Evolutionary conservation across 2,797 vertebrate genomes (phyloP), one percentile per base, ranked within the genome.

Genomic region (Trachurus trachurus): DNA sequence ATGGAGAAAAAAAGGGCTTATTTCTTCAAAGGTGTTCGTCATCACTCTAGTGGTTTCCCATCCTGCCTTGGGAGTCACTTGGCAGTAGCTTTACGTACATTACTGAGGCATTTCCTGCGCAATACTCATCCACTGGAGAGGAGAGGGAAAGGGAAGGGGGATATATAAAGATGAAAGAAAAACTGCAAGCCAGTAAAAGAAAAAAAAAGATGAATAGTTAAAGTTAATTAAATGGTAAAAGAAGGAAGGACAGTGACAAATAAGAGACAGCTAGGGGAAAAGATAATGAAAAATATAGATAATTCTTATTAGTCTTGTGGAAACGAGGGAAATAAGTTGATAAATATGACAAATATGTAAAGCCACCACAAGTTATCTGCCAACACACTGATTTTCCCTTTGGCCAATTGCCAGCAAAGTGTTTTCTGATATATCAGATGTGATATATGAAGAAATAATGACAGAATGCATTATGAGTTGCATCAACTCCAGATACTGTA

Each of bases 1-100:
- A 54, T 22, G 9, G 11, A 26, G 26, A 34, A 40, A 60, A 44
- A 72, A 78, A n/a, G 21, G 47, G n/a, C 40, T 74, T 60, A 45
- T 42, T 72, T 86, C 72, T 82, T 81, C 76, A 86, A 80, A 92
- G 59, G n/a, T 57, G 39, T 45, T 54, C 9, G 5, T 74, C 59
- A 60, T 59, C 1, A 8, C 74, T 72, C 62, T 34, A 10, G 74
- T 31, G 71, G 61, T 63, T 87, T 76, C 31, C 59, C 66, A 64
- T 80, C 59, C 45, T 56, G 68, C 66, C 13, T 60, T 70, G 75
- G 49, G 81, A 84, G 26, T 58, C 13, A 34, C 54, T 60, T 44
- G 0, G 21, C 78, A 63, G 1, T 3, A 81, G 57, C 15, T 70
- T 6, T 69, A 57, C 12, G 15, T 56, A 40, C 54, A 60, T 61